Evolutionary conservation across 2,797 vertebrate species (phyloP), one percentile per base, ranked within the genome.

Genomic region (Novumbra hubbsi): DNA sequence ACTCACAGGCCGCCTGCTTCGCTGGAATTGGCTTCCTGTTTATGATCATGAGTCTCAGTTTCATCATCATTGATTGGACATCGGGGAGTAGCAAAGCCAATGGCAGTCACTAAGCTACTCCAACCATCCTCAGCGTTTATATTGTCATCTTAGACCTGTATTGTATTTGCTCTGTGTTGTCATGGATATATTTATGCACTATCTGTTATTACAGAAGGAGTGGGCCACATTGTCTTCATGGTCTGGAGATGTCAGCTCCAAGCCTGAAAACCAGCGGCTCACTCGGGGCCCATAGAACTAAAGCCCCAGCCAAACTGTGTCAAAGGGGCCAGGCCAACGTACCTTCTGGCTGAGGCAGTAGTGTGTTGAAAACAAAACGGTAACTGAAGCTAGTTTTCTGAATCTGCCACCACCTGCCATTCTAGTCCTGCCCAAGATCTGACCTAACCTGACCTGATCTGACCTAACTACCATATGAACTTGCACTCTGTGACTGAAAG

Each of bases 1-100:
- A 87, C 73, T 74, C 74, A 2, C 83, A 99, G 98, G 97, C 97
- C 62, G 93, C 92, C 63, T 95, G 95, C 85, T 99, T 99, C 1
- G 98, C 96, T 49, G 91, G 90, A 38, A 91, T 99, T 0, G 98
- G 98, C 12, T 87, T 99, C 85, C 89, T 98, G 87, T 96, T 99
- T 83, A 99, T 99, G 98, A 94, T 92, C 86, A 99, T 99, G 98
- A 98, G 97, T 73, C 92, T 99, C 85, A 97, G 96, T 88, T 98
- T 99, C 90, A 98, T 99, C 92, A 94, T 98, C 91, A 96, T 94
- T 4, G 96, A 98, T 73, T 99, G 97, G 98, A 92, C 93, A 62
- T 94, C 90, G 0, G 97, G 96, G 1, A 93, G 82, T 68, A 90
- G 89, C 84, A 95, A 87, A 83, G 93, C 91, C 0, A 93, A 91